Evolutionary conservation across 2,888 invertebrate species (phyloP), one percentile per base, ranked within the genome.

Genomic region (Drosophila recens): DNA sequence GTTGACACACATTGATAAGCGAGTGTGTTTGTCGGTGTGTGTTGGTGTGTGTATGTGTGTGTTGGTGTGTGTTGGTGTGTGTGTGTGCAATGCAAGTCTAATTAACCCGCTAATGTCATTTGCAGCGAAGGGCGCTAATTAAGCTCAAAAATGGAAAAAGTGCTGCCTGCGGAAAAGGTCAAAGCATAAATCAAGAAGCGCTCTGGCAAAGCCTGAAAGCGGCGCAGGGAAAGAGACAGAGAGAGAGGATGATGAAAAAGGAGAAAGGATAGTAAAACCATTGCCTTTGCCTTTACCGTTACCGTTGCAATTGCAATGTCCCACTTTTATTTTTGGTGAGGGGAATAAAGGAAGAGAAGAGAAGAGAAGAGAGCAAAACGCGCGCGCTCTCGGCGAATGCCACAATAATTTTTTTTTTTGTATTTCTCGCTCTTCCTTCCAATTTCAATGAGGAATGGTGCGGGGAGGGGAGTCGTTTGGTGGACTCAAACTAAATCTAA

Each of bases 61-160:
- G 30, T 61, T 15, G 17, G 48, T 62, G 27, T 43, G 68, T 61
- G 52, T 65, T 45, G 63, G 56, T 63, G 33, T 57, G n/a, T 38
- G 38, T 38, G n/a, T 38, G 30, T 57, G 56, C 57, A 53, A 59
- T 76, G 69, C 61, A 61, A 77, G 77, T 72, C 83, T 83, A 83
- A 83, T 83, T 87, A 87, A 87, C 83, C 87, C 84, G 79, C 81
- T 86, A 88, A 88, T 88, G 84, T 79, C 81, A 79, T 88, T 83
- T 75, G 69, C 89, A 66, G 76, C 83, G 49, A 74, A 73, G 84
- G 68, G 56, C 75, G 87, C 89, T 84, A 88, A 84, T 84, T 84
- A 88, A 88, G 84, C 89, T 83, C 63, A 88, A 75, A 83, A 82
- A 72, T 59, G 66, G 69, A 61, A 76, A 81, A 69, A 79, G 68